phyloP scores from a whole-genome alignment of 1,140 invertebrate species.

The Drosophila pallidifrons region DNA sequence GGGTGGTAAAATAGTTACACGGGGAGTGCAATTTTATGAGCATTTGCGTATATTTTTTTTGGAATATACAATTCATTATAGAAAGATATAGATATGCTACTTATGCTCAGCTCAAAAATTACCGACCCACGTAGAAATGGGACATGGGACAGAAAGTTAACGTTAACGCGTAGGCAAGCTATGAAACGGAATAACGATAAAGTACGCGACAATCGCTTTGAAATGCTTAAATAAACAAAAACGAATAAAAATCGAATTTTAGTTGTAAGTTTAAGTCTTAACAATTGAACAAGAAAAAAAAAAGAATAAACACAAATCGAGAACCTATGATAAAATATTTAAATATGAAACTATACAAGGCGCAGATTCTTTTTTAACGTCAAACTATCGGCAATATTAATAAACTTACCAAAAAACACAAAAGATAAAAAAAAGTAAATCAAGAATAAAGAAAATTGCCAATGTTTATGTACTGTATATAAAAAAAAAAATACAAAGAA shows the following conservation, averaged over 20 bases:
- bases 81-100: slow-evolving; percentile 36
- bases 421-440: slow-evolving; percentile 6
- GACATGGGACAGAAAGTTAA: slow-evolving; percentile 33
- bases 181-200: slow-evolving; percentile 54
- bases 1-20: slow-evolving; percentile 49
- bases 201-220: slow-evolving; percentile 81
- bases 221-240: slow-evolving; percentile 67
- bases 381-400: slow-evolving; percentile 46
- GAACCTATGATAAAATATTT: slow-evolving; percentile 58
- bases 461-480: slow-evolving; percentile 76
- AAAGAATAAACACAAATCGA: slow-evolving; percentile 18
- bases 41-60: slow-evolving; percentile 79
- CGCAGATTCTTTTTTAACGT: slow-evolving; percentile 50
- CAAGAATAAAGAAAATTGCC: slow-evolving; percentile 35
- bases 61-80: slow-evolving; percentile 68
- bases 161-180: slow-evolving; percentile 75
- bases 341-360: slow-evolving; percentile 69
- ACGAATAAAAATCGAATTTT: slow-evolving; percentile 53
- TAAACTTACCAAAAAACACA: slow-evolving; percentile 61
- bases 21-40: slow-evolving; percentile 60
- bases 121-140: slow-evolving; percentile 39
- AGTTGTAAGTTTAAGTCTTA: slow-evolving; percentile 54
- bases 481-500: slow-evolving; percentile 57
- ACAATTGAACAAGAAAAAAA: slow-evolving; percentile 16
- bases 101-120: slow-evolving; percentile 70